Evolutionary conservation across 2,113 vertebrate species (phyloP).

Genomic region (Heliornis fulica): DNA sequence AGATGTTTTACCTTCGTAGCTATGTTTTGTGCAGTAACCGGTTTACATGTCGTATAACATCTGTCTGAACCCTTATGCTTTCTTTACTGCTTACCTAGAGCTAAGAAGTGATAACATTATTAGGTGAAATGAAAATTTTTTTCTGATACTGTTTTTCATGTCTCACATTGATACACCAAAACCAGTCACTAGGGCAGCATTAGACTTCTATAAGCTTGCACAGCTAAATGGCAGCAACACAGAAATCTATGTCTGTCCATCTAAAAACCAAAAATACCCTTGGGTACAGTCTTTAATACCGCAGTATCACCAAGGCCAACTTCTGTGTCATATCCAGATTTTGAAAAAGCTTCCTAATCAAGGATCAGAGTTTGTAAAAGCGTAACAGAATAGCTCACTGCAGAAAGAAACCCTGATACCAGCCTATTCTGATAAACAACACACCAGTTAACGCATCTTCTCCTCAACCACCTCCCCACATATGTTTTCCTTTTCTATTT

Average conservation of each 20-base stretch:
- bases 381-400: background rate
- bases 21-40: background rate
- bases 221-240: background rate
- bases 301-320: background rate
- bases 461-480: background rate
- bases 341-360: background rate
- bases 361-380: background rate
- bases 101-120: background rate
- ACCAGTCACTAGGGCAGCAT: background rate
- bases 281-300: background rate
- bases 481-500: background rate
- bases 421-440: background rate
- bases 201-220: background rate
- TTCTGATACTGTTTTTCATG: background rate
- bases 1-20: background rate
- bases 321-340: background rate
- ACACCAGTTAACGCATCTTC: background rate
- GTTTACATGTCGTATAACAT: background rate
- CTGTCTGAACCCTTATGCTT: background rate
- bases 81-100: background rate
- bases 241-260: background rate
- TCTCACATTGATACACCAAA: background rate
- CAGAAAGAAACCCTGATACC: background rate
- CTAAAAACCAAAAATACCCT: background rate
- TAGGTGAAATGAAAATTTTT: background rate